Evolutionary conservation across 2,797 vertebrate genomes (phyloP).

Genomic region (Chelmon rostratus): DNA sequence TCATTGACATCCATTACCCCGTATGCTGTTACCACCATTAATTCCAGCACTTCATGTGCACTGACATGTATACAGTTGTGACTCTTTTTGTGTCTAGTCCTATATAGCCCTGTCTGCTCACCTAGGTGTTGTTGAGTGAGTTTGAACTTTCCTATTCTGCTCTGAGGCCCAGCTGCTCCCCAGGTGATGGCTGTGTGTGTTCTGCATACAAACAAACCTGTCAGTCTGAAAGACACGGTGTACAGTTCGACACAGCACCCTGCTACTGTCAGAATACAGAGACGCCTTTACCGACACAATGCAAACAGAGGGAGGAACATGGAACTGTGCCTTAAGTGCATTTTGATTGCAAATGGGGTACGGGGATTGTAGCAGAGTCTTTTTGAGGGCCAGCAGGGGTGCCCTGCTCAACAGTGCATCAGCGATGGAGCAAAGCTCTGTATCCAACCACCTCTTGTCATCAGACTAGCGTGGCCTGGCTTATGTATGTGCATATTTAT

Average conservation of each 20-base stretch:
- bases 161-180: constrained; percentile 68
- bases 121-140: constrained; percentile 57
- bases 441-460: constrained; percentile 58
- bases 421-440: constrained; percentile 45
- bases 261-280: constrained; percentile 72
- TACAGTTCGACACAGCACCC: constrained; percentile 64
- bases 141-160: constrained; percentile 72
- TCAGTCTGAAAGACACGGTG: constrained; percentile 71
- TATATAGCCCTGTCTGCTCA: constrained; percentile 48
- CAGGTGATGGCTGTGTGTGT: constrained; percentile 72
- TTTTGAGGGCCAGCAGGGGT: constrained; percentile 55
- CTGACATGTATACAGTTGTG: constrained; percentile 27
- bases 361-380: constrained; percentile 49
- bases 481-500: constrained; percentile 71
- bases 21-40: constrained; percentile 11
- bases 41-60: constrained; percentile 15
- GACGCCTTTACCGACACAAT: constrained; percentile 55
- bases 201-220: constrained; percentile 79
- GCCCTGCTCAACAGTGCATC: constrained; percentile 45
- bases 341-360: constrained; percentile 68
- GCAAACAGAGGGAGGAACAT: constrained; percentile 60
- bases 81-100: constrained; percentile 24
- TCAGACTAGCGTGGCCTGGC: constrained; percentile 44
- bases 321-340: constrained; percentile 63
- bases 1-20: constrained; percentile 31